phyloP scores from a whole-genome alignment of 2,113 vertebrate genomes.

The Irena cyanogastra region DNA sequence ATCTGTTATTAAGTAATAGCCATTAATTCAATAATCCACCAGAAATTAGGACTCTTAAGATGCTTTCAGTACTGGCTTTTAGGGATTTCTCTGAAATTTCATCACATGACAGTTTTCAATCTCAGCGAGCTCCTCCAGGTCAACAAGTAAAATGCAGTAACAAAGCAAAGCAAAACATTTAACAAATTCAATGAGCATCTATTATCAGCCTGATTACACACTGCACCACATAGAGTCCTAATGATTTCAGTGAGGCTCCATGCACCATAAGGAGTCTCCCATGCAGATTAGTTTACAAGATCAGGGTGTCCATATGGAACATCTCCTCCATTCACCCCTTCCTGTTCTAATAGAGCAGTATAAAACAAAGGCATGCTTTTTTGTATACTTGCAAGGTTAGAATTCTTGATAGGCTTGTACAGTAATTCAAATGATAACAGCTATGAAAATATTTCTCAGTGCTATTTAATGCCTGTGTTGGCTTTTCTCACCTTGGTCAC shows the following conservation, averaged over 20 bases:
- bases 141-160: constrained; percentile 31
- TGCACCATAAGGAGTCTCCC: constrained; percentile 41
- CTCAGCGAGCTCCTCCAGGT: not conserved
- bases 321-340: constrained; percentile 21
- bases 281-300: constrained; percentile 46
- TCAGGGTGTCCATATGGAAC: constrained; percentile 35
- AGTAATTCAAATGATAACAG: not conserved
- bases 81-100: not conserved
- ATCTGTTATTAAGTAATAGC: not conserved
- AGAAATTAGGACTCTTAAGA: not conserved
- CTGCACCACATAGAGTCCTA: constrained; percentile 26
- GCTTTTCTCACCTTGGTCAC: not conserved
- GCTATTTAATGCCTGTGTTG: not conserved
- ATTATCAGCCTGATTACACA: constrained; percentile 58
- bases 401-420: not conserved
- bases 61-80: not conserved
- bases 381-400: not conserved
- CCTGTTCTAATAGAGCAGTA: not conserved
- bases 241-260: constrained; percentile 27
- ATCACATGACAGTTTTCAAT: not conserved
- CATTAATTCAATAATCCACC: not conserved
- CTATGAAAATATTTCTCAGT: not conserved
- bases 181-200: constrained; percentile 49
- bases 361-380: constrained; percentile 5
- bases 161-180: constrained; percentile 45